Conservation (phyloP, 2,113 vertebrate species). For the Phrynocephalus versicolor region DNA sequence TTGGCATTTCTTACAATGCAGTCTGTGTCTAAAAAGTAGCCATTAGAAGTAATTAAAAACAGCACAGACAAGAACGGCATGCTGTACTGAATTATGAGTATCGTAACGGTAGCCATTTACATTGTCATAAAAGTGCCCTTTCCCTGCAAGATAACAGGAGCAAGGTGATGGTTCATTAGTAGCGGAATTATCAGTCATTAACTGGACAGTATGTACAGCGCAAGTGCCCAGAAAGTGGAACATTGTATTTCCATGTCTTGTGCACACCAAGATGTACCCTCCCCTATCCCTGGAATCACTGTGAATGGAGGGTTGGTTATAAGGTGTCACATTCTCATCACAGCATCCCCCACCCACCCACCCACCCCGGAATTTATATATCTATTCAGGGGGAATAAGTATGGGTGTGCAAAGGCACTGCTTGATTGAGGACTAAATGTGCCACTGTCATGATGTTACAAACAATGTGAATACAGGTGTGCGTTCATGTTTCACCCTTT, state of each 20-base stretch:
- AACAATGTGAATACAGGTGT: not conserved
- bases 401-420: not conserved
- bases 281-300: not conserved
- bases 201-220: too few relatives aligned
- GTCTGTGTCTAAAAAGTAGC: slow-evolving; percentile 43
- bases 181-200: not conserved
- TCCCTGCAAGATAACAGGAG: slow-evolving; percentile 36
- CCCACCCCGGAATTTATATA: too few relatives aligned
- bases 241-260: not conserved
- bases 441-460: not conserved
- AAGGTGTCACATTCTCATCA: not conserved
- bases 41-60: slow-evolving; percentile 52
- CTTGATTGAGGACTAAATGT: not conserved
- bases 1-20: slow-evolving; percentile 11
- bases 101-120: slow-evolving; percentile 7
- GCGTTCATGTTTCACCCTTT: not conserved
- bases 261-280: not conserved
- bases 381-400: not conserved
- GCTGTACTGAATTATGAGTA: slow-evolving; percentile 27
- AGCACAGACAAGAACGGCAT: slow-evolving; percentile 38
- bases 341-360: too few relatives aligned
- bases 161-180: not conserved
- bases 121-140: not conserved
- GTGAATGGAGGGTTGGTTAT: not conserved
- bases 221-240: too few relatives aligned